Evolutionary conservation across 2,797 vertebrate genomes (phyloP).

Genomic region (Notoglanidium macrostoma): DNA sequence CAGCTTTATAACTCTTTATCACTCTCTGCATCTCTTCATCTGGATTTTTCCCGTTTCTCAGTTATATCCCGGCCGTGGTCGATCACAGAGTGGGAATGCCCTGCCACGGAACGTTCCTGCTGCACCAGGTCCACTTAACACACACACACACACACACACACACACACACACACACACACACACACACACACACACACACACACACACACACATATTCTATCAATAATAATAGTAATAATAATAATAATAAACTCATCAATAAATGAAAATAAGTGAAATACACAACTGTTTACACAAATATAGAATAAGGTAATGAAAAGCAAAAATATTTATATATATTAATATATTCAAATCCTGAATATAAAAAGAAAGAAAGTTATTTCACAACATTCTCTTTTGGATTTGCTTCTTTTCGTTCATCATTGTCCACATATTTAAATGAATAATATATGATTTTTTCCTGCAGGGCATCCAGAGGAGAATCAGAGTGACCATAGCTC

Average conservation of each 20-base stretch:
- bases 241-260: too few species aligned
- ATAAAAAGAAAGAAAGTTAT: neutral
- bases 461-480: slow-evolving; percentile 95
- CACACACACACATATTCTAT: too few species aligned
- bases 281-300: neutral
- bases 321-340: neutral
- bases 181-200: neutral
- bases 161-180: neutral
- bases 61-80: slow-evolving; percentile 95
- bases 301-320: neutral
- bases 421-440: neutral
- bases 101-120: slow-evolving; percentile 91
- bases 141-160: neutral
- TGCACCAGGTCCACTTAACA: slow-evolving; percentile 85
- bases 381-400: neutral
- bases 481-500: slow-evolving; percentile 92
- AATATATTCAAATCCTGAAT: neutral
- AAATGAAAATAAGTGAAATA: too few species aligned
- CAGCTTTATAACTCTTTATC: too few species aligned
- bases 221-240: too few species aligned
- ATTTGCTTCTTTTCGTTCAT: neutral
- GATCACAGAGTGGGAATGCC: slow-evolving; percentile 96
- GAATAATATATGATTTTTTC: neutral
- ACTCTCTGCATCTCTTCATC: neutral
- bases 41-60: slow-evolving; percentile 57